Percentiles rank a stretch among this genome's conserved stretches.
Conservation (phyloP, 2,888 invertebrate species). For the Apodemia mormo region DNA sequence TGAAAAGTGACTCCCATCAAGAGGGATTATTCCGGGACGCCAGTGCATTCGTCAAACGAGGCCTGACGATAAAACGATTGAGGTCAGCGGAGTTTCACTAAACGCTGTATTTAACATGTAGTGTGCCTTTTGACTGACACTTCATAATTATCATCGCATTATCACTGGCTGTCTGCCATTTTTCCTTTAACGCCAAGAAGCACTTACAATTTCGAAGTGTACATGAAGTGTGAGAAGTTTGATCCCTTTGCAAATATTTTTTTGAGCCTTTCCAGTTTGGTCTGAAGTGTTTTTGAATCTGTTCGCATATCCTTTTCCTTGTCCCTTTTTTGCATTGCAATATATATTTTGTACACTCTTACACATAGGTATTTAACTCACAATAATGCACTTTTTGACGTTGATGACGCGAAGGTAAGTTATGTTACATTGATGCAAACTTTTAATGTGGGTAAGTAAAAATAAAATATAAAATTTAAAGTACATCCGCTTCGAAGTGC, state of each 20-base stretch:
- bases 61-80: slow-evolving; percentile 78
- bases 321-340: slow-evolving; percentile 15
- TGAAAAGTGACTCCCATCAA: slow-evolving; percentile 58
- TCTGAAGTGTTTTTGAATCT: slow-evolving; percentile 26
- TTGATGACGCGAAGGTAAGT: too few relatives aligned
- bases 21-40: slow-evolving; percentile 76
- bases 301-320: not conserved
- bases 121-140: slow-evolving; percentile 77
- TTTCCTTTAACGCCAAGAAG: slow-evolving; percentile 29
- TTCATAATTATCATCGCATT: slow-evolving; percentile 56
- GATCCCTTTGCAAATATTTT: slow-evolving; percentile 30
- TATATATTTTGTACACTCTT: not conserved
- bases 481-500: too few relatives aligned
- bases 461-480: too few relatives aligned
- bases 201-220: slow-evolving; percentile 29
- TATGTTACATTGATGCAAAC: too few relatives aligned
- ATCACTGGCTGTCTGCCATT: slow-evolving; percentile 43
- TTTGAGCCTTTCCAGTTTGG: slow-evolving; percentile 26
- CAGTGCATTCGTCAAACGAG: slow-evolving; percentile 75
- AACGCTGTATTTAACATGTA: slow-evolving; percentile 69
- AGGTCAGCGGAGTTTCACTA: slow-evolving; percentile 77
- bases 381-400: not conserved
- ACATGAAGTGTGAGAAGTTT: slow-evolving; percentile 25
- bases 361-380: not conserved
- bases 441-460: too few relatives aligned